phyloP scores from a whole-genome alignment of 1,140 invertebrate species.

The Zaprionus gabonicus region DNA sequence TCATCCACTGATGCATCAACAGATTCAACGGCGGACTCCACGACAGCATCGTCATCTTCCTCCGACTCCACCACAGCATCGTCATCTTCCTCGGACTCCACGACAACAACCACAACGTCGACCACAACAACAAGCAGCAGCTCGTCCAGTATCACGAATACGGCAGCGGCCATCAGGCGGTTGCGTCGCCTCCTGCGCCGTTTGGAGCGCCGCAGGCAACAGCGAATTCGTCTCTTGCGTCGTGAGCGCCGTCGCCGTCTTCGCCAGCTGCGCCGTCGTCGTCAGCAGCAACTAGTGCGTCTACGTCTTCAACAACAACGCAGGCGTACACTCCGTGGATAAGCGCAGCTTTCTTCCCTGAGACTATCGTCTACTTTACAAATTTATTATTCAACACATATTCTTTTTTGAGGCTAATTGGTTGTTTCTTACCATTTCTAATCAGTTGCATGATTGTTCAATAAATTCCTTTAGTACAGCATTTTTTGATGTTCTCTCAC shows the following conservation, averaged over 20 bases:
- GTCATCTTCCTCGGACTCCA: background rate
- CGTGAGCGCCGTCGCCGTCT: background rate
- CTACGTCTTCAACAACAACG: no score
- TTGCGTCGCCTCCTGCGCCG: background rate
- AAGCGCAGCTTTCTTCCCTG: no score
- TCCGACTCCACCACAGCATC: background rate
- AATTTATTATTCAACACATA: no score
- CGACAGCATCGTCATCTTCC: background rate
- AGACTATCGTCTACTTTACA: no score
- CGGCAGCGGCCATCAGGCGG: background rate
- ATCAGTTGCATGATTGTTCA: no score
- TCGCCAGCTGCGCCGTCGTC: background rate
- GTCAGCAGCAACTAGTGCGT: background rate
- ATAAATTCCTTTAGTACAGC: no score
- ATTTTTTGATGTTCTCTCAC: no score
- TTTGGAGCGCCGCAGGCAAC: background rate
- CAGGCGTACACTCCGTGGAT: no score
- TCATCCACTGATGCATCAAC: background rate
- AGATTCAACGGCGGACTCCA: background rate
- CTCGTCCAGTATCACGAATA: background rate
- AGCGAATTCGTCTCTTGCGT: background rate
- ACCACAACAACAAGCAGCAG: background rate
- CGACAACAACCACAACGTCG: background rate
- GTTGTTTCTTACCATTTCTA: no score
- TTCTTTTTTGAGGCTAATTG: no score